These are phyloP conservation scores for Arge pagana DNA, from an alignment of 2,888 invertebrate genomes.

Conservation along the genomic window DNA sequence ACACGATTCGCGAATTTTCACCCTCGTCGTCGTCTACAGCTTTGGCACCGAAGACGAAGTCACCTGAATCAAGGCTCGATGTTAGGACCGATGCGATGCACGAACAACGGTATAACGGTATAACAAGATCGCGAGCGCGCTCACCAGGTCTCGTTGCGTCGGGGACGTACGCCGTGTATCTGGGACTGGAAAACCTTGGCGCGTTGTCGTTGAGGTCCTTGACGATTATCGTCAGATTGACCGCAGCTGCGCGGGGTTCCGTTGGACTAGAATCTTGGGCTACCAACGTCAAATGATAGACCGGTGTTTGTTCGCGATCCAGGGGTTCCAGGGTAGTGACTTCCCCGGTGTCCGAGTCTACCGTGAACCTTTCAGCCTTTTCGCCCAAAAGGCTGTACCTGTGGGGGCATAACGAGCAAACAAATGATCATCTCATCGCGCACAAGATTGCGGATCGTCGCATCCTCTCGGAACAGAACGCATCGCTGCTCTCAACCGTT, in stretches of 20 bases:
- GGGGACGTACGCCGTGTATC: conserved; percentile 81
- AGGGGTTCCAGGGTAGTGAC: conserved; percentile 74
- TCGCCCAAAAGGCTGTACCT: conserved; percentile 83
- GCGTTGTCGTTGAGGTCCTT: conserved; percentile 86
- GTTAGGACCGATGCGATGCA: neutral
- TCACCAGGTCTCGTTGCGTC: conserved; percentile 76
- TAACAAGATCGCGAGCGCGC: conserved; percentile 20
- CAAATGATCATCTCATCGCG: neutral
- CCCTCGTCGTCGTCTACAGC: conserved; percentile 85
- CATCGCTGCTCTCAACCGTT: too few relatives aligned
- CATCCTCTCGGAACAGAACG: neutral
- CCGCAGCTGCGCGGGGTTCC: conserved; percentile 80
- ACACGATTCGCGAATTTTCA: conserved; percentile 78
- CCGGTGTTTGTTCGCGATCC: conserved; percentile 78
- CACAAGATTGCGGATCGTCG: neutral
- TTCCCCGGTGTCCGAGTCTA: conserved; percentile 78
- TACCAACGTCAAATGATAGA: conserved; percentile 81
- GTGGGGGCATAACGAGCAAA: conserved; percentile 33
- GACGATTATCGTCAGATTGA: conserved; percentile 79
- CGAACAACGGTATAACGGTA: neutral
- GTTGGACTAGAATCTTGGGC: conserved; percentile 89
- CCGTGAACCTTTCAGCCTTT: conserved; percentile 77
- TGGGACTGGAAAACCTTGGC: conserved; percentile 74
- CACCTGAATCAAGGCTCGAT: too few relatives aligned
- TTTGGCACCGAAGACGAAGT: conserved; percentile 90